Conservation (phyloP, 2,797 vertebrate genomes). For the Tapirus indicus region DNA sequence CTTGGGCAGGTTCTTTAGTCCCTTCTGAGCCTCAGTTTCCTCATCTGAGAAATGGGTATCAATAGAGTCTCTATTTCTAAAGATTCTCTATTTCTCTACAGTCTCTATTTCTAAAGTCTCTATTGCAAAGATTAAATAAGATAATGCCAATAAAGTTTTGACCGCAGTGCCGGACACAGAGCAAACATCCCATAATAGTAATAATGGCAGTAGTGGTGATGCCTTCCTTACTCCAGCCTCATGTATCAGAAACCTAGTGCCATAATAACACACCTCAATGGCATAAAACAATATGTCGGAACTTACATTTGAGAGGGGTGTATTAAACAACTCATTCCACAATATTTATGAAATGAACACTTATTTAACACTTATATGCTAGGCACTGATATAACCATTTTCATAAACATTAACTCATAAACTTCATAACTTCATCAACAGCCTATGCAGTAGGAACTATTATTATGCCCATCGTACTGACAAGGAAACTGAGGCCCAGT, state of each 20-base stretch:
- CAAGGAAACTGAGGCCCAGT: background rate
- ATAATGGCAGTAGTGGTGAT: background rate
- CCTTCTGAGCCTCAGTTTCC: background rate
- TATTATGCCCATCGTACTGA: background rate
- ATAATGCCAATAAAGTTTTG: background rate
- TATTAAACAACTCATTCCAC: background rate
- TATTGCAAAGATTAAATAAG: background rate
- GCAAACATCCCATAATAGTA: background rate
- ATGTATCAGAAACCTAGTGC: background rate
- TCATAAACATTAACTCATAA: conserved; percentile 23
- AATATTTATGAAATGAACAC: background rate
- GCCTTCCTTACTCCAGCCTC: background rate
- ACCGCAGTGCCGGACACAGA: background rate
- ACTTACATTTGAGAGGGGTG: background rate
- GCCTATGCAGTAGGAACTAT: background rate
- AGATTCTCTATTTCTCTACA: too few species aligned
- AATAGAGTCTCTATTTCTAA: background rate
- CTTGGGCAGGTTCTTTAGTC: background rate
- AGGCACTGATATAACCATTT: background rate
- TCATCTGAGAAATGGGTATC: conserved; percentile 13
- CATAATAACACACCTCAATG: background rate
- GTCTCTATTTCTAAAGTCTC: background rate
- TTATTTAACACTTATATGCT: background rate
- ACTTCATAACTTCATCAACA: background rate
- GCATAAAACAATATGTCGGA: background rate